phyloP scores from a whole-genome alignment of 2,888 invertebrate species.

The Conchocele bisecta region DNA sequence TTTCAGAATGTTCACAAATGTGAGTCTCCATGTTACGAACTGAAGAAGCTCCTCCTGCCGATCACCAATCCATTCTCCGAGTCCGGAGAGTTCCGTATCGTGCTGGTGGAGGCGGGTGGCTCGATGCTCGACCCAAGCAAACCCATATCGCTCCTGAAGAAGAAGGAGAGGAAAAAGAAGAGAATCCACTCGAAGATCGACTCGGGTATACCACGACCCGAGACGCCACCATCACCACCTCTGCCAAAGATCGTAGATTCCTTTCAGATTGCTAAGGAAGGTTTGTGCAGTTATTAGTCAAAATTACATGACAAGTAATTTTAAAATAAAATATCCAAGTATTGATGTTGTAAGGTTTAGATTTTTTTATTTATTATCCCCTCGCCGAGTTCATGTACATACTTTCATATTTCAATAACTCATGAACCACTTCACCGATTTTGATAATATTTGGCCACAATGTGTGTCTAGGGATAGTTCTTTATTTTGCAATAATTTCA shows the following conservation, averaged over 20 bases:
- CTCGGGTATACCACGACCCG: slow-evolving; percentile 70
- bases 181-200: slow-evolving; percentile 74
- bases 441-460: no score
- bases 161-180: slow-evolving; percentile 67
- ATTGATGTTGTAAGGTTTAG: no score
- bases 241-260: slow-evolving; percentile 53
- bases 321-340: no score
- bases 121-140: slow-evolving; percentile 64
- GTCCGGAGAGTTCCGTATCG: slow-evolving; percentile 78
- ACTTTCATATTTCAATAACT: no score
- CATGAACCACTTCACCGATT: no score
- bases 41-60: slow-evolving; percentile 73
- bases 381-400: no score
- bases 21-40: slow-evolving; percentile 80
- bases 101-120: slow-evolving; percentile 76
- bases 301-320: no score
- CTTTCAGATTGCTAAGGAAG: slow-evolving; percentile 53
- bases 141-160: slow-evolving; percentile 58
- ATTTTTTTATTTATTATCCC: no score
- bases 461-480: no score
- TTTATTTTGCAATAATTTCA: no score
- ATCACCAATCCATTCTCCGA: slow-evolving; percentile 81
- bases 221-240: slow-evolving; percentile 68
- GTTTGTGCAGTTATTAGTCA: no score
- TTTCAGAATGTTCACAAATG: slow-evolving; percentile 75